Evolutionary conservation across 2,888 invertebrate species (phyloP).

Genomic region (Patella caerulea): DNA sequence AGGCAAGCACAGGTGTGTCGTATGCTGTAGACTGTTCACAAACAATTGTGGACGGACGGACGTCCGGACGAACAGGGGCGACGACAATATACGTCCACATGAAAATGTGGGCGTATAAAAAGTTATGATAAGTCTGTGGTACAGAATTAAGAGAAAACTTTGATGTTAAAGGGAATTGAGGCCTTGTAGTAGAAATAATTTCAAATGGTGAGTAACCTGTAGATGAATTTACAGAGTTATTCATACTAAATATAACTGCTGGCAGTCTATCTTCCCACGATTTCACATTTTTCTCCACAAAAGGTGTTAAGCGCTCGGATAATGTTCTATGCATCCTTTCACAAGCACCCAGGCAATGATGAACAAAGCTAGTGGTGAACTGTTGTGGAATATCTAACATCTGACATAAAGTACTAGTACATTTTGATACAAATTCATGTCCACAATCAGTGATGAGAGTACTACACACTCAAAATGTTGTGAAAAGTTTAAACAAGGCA

Average conservation of each 20-base stretch:
- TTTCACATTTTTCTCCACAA: conserved; percentile 14
- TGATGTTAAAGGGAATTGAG: conserved; percentile 23
- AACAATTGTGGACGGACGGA: too few relatives aligned
- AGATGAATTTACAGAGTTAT: conserved; percentile 22
- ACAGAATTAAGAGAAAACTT: background rate
- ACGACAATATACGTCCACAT: too few relatives aligned
- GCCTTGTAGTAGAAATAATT: background rate
- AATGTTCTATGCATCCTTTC: conserved; percentile 29
- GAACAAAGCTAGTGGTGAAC: conserved; percentile 26
- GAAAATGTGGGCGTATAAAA: too few relatives aligned
- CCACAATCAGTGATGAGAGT: conserved; percentile 17
- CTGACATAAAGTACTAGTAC: background rate
- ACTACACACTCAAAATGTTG: conserved; percentile 24
- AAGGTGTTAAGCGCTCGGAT: conserved; percentile 30
- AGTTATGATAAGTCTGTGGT: background rate
- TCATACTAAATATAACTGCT: conserved; percentile 28
- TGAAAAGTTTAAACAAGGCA: conserved; percentile 19
- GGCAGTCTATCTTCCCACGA: conserved; percentile 30
- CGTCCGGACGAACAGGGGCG: too few relatives aligned
- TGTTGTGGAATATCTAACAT: conserved; percentile 9
- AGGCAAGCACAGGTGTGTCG: too few relatives aligned
- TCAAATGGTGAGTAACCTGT: conserved; percentile 26
- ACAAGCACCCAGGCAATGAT: conserved; percentile 34
- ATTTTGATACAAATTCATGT: background rate
- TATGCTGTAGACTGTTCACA: too few relatives aligned